phyloP scores from a whole-genome alignment of 2,113 vertebrate species.

The Crotalus horridus region DNA sequence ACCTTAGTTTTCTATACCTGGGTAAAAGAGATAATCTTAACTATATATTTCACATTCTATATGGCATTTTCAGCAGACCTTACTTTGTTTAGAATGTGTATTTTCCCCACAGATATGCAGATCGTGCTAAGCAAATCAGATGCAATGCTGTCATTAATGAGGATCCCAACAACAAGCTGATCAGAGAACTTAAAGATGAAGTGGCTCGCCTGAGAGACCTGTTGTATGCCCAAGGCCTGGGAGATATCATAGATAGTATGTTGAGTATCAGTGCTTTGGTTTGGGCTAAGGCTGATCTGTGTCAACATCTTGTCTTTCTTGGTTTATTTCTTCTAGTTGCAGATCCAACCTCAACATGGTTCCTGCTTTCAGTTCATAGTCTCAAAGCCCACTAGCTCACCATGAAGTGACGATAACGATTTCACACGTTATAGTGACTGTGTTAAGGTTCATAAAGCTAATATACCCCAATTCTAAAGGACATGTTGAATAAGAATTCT shows the following conservation, averaged over 20 bases:
- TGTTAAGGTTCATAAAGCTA: neutral
- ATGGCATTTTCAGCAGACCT: neutral
- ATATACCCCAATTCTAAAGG: neutral
- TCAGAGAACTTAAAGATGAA: conserved; percentile 95
- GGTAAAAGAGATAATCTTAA: neutral
- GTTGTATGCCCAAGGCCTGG: conserved; percentile 88
- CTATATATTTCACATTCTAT: neutral
- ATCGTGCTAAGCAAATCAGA: conserved; percentile 96
- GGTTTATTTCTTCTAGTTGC: neutral
- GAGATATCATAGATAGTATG: conserved; percentile 97
- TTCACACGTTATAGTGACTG: neutral
- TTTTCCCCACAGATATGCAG: conserved; percentile 80
- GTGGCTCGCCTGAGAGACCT: conserved; percentile 92
- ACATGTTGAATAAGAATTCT: neutral
- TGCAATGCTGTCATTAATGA: conserved; percentile 96
- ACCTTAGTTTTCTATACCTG: neutral
- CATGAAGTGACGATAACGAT: fast-evolving
- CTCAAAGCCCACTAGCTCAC: neutral
- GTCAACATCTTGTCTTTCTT: neutral
- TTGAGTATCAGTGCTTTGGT: fast-evolving
- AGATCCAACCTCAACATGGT: neutral
- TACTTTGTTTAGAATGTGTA: neutral
- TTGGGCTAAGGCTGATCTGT: neutral
- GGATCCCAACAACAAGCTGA: conserved; percentile 94
- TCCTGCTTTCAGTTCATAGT: neutral